Percentiles rank a stretch among this genome's conserved stretches.
Conservation (phyloP, 2,113 vertebrate species). For the Phocoena sinus region DNA sequence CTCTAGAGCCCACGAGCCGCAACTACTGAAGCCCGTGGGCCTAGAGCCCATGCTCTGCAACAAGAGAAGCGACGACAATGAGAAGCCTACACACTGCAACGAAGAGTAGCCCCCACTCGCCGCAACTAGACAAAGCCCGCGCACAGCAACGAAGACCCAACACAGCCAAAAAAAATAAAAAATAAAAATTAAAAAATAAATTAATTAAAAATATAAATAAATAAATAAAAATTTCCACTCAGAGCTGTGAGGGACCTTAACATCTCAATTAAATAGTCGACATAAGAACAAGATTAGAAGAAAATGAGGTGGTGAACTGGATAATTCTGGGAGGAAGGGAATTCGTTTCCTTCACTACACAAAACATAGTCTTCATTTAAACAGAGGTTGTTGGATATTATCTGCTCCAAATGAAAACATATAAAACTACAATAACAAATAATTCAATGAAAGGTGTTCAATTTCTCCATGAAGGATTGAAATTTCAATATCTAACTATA, state of each 20-base stretch:
- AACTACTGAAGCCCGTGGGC: too few relatives aligned
- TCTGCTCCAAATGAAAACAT: background rate
- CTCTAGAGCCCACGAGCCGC: too few relatives aligned
- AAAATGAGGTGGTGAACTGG: background rate
- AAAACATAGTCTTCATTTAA: background rate
- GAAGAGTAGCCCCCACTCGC: too few relatives aligned
- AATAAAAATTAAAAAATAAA: too few relatives aligned
- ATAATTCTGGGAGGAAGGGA: background rate
- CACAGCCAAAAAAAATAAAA: too few relatives aligned
- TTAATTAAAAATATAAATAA: too few relatives aligned
- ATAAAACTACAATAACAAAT: constrained; percentile 8
- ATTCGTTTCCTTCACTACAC: background rate
- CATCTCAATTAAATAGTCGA: constrained; percentile 49
- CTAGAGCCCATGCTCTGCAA: too few relatives aligned
- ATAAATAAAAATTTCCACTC: background rate
- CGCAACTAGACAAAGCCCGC: too few relatives aligned
- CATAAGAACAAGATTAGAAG: background rate
- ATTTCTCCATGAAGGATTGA: background rate
- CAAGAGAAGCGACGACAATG: too few relatives aligned
- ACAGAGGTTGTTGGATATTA: background rate
- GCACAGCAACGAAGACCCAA: too few relatives aligned
- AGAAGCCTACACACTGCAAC: too few relatives aligned
- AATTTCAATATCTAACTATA: background rate
- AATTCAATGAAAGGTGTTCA: background rate
- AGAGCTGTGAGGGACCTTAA: background rate